A percentile compares a stretch with the other conserved stretches of the same genome.
Conservation (phyloP, 2,888 invertebrate genomes). For the Camptogramma bilineatum region DNA sequence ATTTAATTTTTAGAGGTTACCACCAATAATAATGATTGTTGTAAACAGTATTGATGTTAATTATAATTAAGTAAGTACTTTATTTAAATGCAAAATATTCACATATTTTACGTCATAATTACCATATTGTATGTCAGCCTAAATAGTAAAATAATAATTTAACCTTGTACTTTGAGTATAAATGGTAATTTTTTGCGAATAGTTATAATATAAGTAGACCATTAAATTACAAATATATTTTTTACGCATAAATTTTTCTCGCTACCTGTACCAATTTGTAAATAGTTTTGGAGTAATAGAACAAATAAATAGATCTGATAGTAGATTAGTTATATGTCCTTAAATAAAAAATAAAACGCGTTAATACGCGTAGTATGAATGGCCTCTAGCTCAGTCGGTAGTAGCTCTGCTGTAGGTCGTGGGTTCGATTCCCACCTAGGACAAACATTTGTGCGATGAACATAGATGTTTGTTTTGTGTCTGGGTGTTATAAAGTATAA, state of each 20-base stretch:
- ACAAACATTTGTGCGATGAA: too few relatives aligned
- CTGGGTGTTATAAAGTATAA: too few relatives aligned
- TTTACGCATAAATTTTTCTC: background rate
- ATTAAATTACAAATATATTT: background rate
- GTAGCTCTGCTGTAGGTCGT: too few relatives aligned
- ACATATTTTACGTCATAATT: background rate
- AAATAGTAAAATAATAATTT: background rate
- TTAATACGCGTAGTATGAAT: too few relatives aligned
- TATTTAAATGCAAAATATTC: background rate
- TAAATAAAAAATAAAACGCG: background rate
- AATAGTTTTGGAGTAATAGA: background rate
- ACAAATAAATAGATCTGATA: background rate
- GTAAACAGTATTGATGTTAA: slow-evolving; percentile 11
- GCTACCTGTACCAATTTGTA: background rate
- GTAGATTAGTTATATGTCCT: background rate
- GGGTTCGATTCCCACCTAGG: too few relatives aligned
- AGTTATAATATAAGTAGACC: background rate
- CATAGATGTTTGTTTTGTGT: too few relatives aligned
- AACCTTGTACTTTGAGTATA: too few relatives aligned
- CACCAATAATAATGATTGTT: slow-evolving; percentile 7
- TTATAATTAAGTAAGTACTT: background rate
- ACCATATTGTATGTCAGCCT: background rate
- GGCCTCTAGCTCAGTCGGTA: too few relatives aligned
- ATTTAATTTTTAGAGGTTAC: slow-evolving; percentile 20
- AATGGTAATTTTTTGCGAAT: background rate